Percentiles rank a stretch among this genome's conserved stretches.
Conservation (phyloP, 2,888 invertebrate genomes). For the Halictus ligatus region DNA sequence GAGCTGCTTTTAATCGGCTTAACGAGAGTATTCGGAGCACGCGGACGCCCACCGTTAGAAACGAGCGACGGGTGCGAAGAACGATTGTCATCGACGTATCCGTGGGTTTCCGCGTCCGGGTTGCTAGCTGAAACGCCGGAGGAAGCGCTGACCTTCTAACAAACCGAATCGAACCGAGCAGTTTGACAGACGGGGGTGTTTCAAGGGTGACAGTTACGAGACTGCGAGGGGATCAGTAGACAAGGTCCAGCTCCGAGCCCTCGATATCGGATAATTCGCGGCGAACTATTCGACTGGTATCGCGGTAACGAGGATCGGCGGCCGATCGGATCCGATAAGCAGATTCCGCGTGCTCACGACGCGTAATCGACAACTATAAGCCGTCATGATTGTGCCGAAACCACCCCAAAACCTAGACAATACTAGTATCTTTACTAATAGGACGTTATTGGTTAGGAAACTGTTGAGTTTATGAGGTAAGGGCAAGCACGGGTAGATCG, state of each 20-base stretch:
- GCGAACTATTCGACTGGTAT: background rate
- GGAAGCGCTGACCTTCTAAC: slow-evolving; percentile 26
- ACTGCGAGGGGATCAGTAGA: background rate
- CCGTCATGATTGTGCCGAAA: background rate
- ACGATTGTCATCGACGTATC: slow-evolving; percentile 43
- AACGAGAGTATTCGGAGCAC: slow-evolving; percentile 35
- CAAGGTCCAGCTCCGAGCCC: background rate
- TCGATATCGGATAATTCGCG: background rate
- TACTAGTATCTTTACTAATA: background rate
- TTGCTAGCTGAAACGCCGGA: background rate
- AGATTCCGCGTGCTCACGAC: background rate
- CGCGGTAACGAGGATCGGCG: background rate
- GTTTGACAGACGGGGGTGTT: background rate
- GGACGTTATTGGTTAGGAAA: background rate
- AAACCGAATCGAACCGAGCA: slow-evolving; percentile 4
- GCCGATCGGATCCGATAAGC: background rate
- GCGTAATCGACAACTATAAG: background rate
- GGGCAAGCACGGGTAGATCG: background rate
- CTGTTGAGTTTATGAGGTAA: background rate
- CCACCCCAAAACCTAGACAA: background rate
- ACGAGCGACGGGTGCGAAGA: slow-evolving; percentile 41
- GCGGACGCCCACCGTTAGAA: slow-evolving; percentile 36
- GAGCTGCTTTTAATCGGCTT: slow-evolving; percentile 41
- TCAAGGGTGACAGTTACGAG: background rate
- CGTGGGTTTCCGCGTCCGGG: slow-evolving; percentile 13